Percentiles rank a stretch among this genome's conserved stretches.
Conservation (phyloP, 2,113 vertebrate species). For the Protobothrops flavoviridis region DNA sequence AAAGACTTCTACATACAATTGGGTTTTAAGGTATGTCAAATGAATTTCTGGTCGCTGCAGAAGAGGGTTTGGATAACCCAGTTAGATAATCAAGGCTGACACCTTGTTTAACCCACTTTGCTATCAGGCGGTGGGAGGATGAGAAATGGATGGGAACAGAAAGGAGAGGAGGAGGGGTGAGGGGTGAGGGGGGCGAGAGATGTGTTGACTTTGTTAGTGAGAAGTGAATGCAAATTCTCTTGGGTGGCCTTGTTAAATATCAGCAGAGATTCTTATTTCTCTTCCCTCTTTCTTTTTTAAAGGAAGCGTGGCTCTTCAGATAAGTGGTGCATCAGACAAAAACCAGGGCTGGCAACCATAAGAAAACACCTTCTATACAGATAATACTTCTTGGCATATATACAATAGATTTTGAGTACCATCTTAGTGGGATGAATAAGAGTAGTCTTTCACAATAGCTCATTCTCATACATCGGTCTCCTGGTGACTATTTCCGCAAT, state of each 20-base stretch:
- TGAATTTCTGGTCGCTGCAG: neutral
- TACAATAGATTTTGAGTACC: neutral
- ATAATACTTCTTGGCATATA: neutral
- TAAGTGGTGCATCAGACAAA: neutral
- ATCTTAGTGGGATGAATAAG: neutral
- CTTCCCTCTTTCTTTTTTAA: neutral
- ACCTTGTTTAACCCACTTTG: constrained; percentile 36
- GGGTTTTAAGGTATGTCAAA: constrained; percentile 35
- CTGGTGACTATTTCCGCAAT: neutral
- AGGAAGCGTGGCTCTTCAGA: neutral
- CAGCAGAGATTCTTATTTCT: neutral
- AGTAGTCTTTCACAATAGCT: neutral
- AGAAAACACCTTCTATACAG: neutral
- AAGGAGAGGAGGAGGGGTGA: neutral
- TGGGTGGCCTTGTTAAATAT: constrained; percentile 47
- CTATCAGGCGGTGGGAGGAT: constrained; percentile 41
- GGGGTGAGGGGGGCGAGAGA: neutral
- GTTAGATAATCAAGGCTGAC: constrained; percentile 50
- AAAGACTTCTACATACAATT: constrained; percentile 6
- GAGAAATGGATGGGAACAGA: constrained; percentile 33
- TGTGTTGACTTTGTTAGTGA: constrained; percentile 31
- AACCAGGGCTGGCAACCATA: neutral
- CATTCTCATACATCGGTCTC: neutral
- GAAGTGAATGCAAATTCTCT: constrained; percentile 14
- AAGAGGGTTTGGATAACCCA: constrained; percentile 42